Evolutionary conservation across 2,888 invertebrate species (phyloP).

Genomic region (Nomada ferruginata): DNA sequence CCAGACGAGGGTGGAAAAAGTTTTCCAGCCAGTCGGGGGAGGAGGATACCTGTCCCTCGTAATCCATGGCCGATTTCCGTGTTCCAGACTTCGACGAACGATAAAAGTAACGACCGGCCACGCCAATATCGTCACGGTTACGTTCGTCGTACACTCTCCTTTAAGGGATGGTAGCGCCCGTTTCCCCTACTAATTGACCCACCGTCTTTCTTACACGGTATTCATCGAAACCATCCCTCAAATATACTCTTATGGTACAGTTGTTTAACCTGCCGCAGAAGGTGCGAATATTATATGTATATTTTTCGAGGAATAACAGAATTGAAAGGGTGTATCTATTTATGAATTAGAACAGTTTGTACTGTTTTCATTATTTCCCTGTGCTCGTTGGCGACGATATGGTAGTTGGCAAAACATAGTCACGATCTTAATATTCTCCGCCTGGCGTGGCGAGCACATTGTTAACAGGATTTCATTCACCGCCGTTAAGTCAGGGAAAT

Average conservation of each 20-base stretch:
- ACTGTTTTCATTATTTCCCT: background rate
- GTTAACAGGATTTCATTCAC: conserved; percentile 65
- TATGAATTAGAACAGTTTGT: too few species aligned
- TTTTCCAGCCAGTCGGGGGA: conserved; percentile 22
- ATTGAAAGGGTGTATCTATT: too few species aligned
- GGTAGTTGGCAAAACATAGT: background rate
- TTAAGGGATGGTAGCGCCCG: conserved; percentile 30
- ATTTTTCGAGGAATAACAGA: too few species aligned
- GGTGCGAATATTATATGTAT: too few species aligned
- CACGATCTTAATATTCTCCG: conserved; percentile 20
- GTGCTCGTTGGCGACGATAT: background rate
- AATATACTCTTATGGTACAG: background rate
- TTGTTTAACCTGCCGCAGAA: too few species aligned
- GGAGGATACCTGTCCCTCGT: conserved; percentile 45
- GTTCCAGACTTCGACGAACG: conserved; percentile 57
- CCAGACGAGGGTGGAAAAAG: conserved; percentile 24
- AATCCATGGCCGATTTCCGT: conserved; percentile 63
- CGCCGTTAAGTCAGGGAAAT: conserved; percentile 52
- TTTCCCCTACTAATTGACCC: conserved; percentile 64
- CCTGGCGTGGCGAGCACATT: conserved; percentile 21
- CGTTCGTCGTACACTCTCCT: conserved; percentile 40
- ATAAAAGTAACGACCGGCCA: conserved; percentile 68
- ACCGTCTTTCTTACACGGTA: conserved; percentile 47
- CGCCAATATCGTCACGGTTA: conserved; percentile 61
- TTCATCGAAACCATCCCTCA: conserved; percentile 16